Evolutionary conservation across 2,113 vertebrate species (phyloP).

Genomic region (Erythrolamprus reginae): DNA sequence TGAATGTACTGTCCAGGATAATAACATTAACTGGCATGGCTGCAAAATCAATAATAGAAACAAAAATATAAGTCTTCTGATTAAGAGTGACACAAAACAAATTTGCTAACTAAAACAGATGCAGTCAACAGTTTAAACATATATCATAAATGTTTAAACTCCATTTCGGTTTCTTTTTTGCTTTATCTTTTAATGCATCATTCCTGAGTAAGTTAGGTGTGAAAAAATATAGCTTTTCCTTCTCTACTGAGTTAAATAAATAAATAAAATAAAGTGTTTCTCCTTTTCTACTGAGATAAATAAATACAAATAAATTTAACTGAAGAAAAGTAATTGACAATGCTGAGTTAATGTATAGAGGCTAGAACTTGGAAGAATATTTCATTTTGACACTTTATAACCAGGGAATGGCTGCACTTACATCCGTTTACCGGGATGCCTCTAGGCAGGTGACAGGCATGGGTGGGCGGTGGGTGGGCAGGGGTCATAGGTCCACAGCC

Average conservation of each 20-base stretch:
- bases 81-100: slow-evolving; percentile 67
- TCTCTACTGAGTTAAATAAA: slow-evolving; percentile 22
- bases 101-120: slow-evolving; percentile 64
- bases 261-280: slow-evolving; percentile 22
- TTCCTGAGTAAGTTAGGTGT: slow-evolving; percentile 39
- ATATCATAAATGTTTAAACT: slow-evolving; percentile 44
- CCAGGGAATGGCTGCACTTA: too few relatives aligned
- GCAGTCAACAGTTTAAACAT: slow-evolving; percentile 48
- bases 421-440: too few relatives aligned
- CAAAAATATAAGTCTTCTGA: slow-evolving; percentile 64
- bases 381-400: slow-evolving; percentile 61
- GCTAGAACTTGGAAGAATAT: slow-evolving; percentile 66
- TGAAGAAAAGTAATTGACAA: slow-evolving; percentile 64
- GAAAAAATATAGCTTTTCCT: slow-evolving; percentile 24
- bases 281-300: slow-evolving; percentile 10
- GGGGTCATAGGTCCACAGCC: too few relatives aligned
- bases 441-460: too few relatives aligned
- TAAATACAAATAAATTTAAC: slow-evolving; percentile 34
- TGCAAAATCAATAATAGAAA: slow-evolving; percentile 67
- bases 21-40: slow-evolving; percentile 67
- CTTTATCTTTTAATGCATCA: slow-evolving; percentile 32
- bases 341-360: slow-evolving; percentile 61
- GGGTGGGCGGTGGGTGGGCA: too few relatives aligned
- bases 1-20: slow-evolving; percentile 58
- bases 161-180: slow-evolving; percentile 36